Evolutionary conservation across 2,888 invertebrate genomes (phyloP).

Genomic region (Thera britannica): DNA sequence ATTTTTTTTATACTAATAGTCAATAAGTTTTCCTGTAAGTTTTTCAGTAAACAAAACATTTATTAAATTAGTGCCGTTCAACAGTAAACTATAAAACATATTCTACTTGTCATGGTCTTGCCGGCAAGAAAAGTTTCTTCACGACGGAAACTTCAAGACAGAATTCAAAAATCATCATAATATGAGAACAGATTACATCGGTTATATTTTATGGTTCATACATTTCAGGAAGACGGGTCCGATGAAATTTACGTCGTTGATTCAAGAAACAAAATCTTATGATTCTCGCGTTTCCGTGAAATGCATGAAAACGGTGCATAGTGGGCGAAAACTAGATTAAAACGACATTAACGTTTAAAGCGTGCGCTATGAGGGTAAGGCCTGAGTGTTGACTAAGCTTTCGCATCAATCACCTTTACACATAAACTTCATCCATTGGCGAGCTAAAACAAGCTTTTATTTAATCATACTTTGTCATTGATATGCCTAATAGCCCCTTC

Average conservation of each 20-base stretch:
- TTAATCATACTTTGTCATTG: no score
- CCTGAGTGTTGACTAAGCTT: neutral
- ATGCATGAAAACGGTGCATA: slow-evolving; percentile 4
- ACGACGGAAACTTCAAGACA: neutral
- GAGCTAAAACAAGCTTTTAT: no score
- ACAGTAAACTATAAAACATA: neutral
- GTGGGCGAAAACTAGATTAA: slow-evolving; percentile 11
- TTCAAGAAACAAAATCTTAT: neutral
- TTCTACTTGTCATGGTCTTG: slow-evolving; percentile 1
- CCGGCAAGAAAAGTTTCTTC: neutral
- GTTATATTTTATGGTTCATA: neutral
- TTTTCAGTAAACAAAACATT: no score
- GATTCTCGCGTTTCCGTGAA: neutral
- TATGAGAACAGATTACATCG: neutral
- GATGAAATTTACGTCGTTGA: neutral
- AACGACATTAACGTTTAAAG: slow-evolving; percentile 9
- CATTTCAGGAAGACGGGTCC: neutral
- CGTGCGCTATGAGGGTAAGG: neutral
- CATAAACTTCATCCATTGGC: no score
- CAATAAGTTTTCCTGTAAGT: no score
- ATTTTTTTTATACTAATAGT: no score
- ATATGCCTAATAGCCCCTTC: no score
- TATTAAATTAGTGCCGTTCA: neutral
- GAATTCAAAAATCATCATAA: neutral
- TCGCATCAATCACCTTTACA: neutral